phyloP scores from a whole-genome alignment of 2,113 vertebrate species.

The Nothoprocta pentlandii region DNA sequence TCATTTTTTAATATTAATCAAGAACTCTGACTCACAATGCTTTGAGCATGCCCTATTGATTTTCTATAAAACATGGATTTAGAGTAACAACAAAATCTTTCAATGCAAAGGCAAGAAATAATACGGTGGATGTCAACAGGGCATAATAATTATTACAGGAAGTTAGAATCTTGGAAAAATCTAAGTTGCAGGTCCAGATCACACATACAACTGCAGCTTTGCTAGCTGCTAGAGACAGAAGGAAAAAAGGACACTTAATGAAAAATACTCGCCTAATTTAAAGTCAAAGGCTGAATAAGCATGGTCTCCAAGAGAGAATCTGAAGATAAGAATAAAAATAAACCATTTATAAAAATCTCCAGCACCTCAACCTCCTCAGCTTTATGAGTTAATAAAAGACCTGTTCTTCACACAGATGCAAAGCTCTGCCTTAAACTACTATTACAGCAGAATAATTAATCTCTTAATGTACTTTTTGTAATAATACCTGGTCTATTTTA shows the following conservation, averaged over 20 bases:
- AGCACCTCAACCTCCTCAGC: neutral
- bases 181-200: neutral
- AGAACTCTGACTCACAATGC: neutral
- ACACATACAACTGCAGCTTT: neutral
- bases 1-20: neutral
- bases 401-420: neutral
- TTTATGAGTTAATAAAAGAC: neutral
- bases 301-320: neutral
- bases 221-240: neutral
- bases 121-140: neutral
- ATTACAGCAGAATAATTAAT: neutral
- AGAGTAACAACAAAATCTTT: neutral
- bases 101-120: neutral
- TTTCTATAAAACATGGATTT: neutral
- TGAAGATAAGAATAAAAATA: neutral
- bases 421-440: neutral
- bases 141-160: neutral
- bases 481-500: neutral
- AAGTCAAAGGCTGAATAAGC: neutral
- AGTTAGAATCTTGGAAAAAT: neutral
- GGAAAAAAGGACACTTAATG: accelerated
- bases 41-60: neutral
- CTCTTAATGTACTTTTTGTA: neutral
- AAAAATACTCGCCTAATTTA: neutral
- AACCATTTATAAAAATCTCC: neutral